Percentiles rank a stretch among this genome's conserved stretches.
These are phyloP conservation scores for Bergia sp. DNA, from an alignment of 92 coral and sea anemone genomes.

Conservation along the genomic window DNA sequence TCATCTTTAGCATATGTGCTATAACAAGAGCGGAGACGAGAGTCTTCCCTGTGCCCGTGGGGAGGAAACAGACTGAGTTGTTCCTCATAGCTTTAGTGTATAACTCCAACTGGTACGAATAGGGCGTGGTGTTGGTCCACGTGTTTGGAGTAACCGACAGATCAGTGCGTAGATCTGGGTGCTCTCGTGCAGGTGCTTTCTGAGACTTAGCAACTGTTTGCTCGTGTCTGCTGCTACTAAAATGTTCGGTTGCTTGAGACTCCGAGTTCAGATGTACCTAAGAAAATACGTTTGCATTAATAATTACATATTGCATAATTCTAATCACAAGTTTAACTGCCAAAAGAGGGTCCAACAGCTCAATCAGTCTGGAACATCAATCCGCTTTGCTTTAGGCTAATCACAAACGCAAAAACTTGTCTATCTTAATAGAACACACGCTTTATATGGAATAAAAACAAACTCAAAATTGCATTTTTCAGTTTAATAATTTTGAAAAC, in stretches of 20 bases:
- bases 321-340: background rate
- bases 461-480: too few species aligned
- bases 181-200: conserved; percentile 71
- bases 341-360: background rate
- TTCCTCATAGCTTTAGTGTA: conserved; percentile 77
- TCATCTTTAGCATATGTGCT: conserved; percentile 73
- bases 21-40: conserved; percentile 80
- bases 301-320: background rate
- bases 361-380: too few species aligned
- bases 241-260: conserved; percentile 93
- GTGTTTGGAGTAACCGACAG: conserved; percentile 8
- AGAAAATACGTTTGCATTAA: conserved; percentile 19
- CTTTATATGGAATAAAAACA: too few species aligned
- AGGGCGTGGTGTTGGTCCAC: conserved; percentile 71
- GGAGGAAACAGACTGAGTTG: conserved; percentile 87
- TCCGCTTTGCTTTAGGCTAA: too few species aligned
- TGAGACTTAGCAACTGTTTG: conserved; percentile 90
- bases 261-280: conserved; percentile 86
- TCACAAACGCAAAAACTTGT: too few species aligned
- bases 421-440: too few species aligned
- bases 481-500: too few species aligned
- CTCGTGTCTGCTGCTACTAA: conserved; percentile 90
- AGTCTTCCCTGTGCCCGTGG: conserved; percentile 94
- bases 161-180: conserved; percentile 60
- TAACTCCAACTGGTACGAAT: conserved; percentile 77